Evolutionary conservation across 2,888 invertebrate genomes (phyloP), one percentile per base, ranked within the genome.

Genomic region (Epirrita christyi): DNA sequence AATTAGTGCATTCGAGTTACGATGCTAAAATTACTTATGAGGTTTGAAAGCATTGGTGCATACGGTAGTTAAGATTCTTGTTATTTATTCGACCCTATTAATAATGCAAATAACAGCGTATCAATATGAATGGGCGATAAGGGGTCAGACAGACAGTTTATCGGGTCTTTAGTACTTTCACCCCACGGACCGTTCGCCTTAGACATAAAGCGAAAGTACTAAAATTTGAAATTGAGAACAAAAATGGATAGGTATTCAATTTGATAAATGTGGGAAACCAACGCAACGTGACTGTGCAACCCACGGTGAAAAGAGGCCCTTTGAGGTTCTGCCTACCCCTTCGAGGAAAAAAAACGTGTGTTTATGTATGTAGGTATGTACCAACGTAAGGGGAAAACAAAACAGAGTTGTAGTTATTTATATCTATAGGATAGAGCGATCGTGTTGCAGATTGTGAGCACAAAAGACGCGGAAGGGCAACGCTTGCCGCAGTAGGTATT

Each of bases 1-100:
- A 79, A 81, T 79, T 78, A 80, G 77, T 80, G 76, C 79, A 79
- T 70, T 72, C 65, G 66, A 69, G 70, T 66, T 72, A 71, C 71
- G 66, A 70, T 68, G 66, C 68, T 74, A 70, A 73, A 73, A 73
- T 71, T 70, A 68, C 66, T 71, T 69, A 64, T 66, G 62, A 44
- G 44, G 55, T 71, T 66, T 62, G 70, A 68, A 72, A 72, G 67
- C 68, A 69, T 66, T 72, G 64, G 66, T 71, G 71, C 71, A 75
- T 71, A 64, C 70, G 58, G 21, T 57, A 63, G 29, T 21, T 34
- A 52, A 41, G 38, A 42, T 47, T 51, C 29, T 55, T 44, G 54
- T 60, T 61, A 59, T 54, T 59, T 58, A 62, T 56, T 55, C 32
- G 37, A 52, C 32, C 14, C 8, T 60, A 63, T 64, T 57, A 68